Percentiles rank a stretch among this genome's conserved stretches.
Evolutionary conservation across 2,888 invertebrate species (phyloP).

Genomic region (Tetropium fuscum): DNA sequence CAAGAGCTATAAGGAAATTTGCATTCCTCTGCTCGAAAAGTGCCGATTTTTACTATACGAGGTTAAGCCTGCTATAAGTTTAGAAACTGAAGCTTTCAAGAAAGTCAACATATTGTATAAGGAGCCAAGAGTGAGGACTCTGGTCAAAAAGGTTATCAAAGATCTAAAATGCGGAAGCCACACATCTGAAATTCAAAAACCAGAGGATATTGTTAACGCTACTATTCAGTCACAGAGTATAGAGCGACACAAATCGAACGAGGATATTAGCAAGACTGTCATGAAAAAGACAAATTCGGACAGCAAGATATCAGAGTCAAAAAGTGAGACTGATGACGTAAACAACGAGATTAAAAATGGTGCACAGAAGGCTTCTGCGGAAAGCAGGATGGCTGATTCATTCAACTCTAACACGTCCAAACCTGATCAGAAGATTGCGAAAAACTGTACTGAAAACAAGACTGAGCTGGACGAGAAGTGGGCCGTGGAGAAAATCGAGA

Average conservation of each 20-base stretch:
- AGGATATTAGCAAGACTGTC: slow-evolving; percentile 57
- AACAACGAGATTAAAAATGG: slow-evolving; percentile 66
- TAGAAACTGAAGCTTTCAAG: slow-evolving; percentile 78
- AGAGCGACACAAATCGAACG: slow-evolving; percentile 62
- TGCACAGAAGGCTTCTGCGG: slow-evolving; percentile 56
- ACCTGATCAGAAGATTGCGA: slow-evolving; percentile 42
- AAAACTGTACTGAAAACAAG: slow-evolving; percentile 55
- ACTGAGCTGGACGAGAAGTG: slow-evolving; percentile 60
- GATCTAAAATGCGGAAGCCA: slow-evolving; percentile 71
- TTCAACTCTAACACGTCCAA: slow-evolving; percentile 51
- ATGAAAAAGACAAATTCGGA: slow-evolving; percentile 62
- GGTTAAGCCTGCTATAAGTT: slow-evolving; percentile 84
- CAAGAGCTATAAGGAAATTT: slow-evolving; percentile 95
- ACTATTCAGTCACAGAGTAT: slow-evolving; percentile 73
- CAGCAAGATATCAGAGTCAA: slow-evolving; percentile 61
- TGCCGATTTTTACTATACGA: slow-evolving; percentile 91
- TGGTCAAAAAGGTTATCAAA: slow-evolving; percentile 70
- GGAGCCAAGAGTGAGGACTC: slow-evolving; percentile 75
- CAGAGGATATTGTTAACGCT: slow-evolving; percentile 78
- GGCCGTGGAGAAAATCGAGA: slow-evolving; percentile 57
- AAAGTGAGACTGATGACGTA: slow-evolving; percentile 64
- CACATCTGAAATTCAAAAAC: slow-evolving; percentile 68
- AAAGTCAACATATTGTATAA: slow-evolving; percentile 76
- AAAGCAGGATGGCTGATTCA: slow-evolving; percentile 44
- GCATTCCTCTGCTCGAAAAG: slow-evolving; percentile 89